These are phyloP conservation scores for Brachylomia viminalis DNA, from an alignment of 2,888 invertebrate genomes.

Conservation along the genomic window DNA sequence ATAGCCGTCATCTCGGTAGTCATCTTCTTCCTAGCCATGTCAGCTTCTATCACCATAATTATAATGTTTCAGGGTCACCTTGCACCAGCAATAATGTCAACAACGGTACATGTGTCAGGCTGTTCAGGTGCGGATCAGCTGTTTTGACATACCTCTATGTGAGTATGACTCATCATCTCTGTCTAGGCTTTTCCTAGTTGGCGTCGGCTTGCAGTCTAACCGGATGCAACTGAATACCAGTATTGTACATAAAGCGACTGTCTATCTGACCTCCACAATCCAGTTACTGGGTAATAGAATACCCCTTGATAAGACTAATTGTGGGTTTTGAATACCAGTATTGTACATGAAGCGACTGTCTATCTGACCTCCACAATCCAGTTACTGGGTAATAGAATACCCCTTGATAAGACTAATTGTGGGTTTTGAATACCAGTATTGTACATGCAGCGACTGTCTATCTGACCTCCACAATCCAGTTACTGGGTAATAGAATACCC, in stretches of 20 bases:
- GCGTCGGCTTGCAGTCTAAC: neutral
- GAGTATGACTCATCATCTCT: conserved; percentile 1
- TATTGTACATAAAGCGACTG: neutral
- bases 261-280: neutral
- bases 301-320: too few relatives aligned
- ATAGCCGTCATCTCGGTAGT: neutral
- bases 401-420: too few relatives aligned
- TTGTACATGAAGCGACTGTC: too few relatives aligned
- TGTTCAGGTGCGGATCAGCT: conserved; percentile 31
- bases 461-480: too few relatives aligned
- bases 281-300: neutral
- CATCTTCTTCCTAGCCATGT: neutral
- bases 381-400: too few relatives aligned
- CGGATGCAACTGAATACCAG: too few relatives aligned
- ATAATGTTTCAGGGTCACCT: conserved; percentile 31
- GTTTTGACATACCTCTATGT: conserved; percentile 36
- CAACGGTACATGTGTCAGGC: conserved; percentile 31
- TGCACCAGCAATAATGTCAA: conserved; percentile 1
- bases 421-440: too few relatives aligned
- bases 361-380: too few relatives aligned
- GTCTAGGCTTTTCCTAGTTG: neutral
- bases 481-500: too few relatives aligned
- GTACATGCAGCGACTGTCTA: too few relatives aligned
- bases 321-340: too few relatives aligned
- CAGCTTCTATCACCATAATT: neutral